Conservation (phyloP, 2,888 invertebrate genomes). For the Chaetogeoica ovagalla region DNA sequence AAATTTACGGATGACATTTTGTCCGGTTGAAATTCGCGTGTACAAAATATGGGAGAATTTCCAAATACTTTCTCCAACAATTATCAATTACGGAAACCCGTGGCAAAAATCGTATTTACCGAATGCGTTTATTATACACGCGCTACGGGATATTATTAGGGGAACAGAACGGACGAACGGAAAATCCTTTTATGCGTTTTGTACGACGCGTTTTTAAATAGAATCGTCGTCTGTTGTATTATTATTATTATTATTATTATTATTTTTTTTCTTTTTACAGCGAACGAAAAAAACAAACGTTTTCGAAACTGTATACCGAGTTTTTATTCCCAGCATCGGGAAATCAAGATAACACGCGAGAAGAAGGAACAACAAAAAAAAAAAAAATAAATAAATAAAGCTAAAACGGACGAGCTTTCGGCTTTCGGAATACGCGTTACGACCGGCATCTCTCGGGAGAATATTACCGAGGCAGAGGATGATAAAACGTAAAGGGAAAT, state of each 20-base stretch:
- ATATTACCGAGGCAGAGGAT: conserved; percentile 19
- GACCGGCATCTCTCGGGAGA: conserved; percentile 27
- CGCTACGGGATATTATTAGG: no score
- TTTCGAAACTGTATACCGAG: neutral
- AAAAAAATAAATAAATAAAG: neutral
- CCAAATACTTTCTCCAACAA: neutral
- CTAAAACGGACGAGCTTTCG: conserved; percentile 31
- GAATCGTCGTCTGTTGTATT: neutral
- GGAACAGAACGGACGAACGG: no score
- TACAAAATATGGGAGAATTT: neutral
- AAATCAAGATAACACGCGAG: conserved; percentile 6
- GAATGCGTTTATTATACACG: no score
- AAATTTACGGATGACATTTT: neutral
- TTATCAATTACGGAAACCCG: no score
- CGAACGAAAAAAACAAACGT: neutral
- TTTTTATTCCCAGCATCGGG: neutral
- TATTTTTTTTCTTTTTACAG: neutral
- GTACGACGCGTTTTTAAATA: neutral
- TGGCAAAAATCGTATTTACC: no score
- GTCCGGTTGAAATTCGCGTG: neutral
- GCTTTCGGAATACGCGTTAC: neutral
- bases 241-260: no score
- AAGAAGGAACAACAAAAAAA: conserved; percentile 11
- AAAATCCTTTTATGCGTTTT: neutral
- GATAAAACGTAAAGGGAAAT: conserved; percentile 41